A percentile compares a stretch with the other conserved stretches of the same genome.
These are phyloP conservation scores for Micromesistius poutassou DNA, from an alignment of 2,797 vertebrate genomes.

Conservation along the genomic window DNA sequence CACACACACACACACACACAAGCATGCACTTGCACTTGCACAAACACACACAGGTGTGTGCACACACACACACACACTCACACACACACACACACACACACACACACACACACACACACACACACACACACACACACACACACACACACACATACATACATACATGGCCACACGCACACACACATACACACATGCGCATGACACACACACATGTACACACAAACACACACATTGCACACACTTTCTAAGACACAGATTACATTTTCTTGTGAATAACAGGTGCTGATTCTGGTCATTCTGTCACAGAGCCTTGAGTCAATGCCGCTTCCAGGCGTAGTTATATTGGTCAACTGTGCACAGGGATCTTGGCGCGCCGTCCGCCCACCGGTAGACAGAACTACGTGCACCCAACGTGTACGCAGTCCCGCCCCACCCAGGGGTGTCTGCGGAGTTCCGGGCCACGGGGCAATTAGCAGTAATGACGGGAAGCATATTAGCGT, in stretches of 20 bases:
- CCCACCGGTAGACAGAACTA: slow-evolving; percentile 5
- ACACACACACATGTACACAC: not conserved
- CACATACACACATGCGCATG: too few relatives aligned
- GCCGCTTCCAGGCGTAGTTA: not conserved
- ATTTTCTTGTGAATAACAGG: not conserved
- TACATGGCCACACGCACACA: too few relatives aligned
- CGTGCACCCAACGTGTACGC: slow-evolving; percentile 9
- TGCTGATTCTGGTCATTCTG: not conserved
- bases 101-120: not conserved
- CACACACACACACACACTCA: slow-evolving; percentile 13
- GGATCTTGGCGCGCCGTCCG: not conserved
- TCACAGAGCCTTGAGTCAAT: not conserved
- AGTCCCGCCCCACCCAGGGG: slow-evolving; percentile 69
- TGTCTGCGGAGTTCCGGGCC: slow-evolving; percentile 65
- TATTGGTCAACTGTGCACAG: not conserved
- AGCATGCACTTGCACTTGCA: not conserved
- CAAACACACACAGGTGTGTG: too few relatives aligned
- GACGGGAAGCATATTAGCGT: slow-evolving; percentile 78
- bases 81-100: too few relatives aligned
- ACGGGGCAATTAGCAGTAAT: slow-evolving; percentile 74
- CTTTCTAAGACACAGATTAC: not conserved
- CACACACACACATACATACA: too few relatives aligned
- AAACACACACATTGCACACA: too few relatives aligned
- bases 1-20: not conserved
- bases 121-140: not conserved